A percentile compares a stretch with the other conserved stretches of the same genome.
These are phyloP conservation scores for Pachyrhynchus sulphureomaculatus DNA, from an alignment of 1,140 invertebrate species.

Conservation along the genomic window DNA sequence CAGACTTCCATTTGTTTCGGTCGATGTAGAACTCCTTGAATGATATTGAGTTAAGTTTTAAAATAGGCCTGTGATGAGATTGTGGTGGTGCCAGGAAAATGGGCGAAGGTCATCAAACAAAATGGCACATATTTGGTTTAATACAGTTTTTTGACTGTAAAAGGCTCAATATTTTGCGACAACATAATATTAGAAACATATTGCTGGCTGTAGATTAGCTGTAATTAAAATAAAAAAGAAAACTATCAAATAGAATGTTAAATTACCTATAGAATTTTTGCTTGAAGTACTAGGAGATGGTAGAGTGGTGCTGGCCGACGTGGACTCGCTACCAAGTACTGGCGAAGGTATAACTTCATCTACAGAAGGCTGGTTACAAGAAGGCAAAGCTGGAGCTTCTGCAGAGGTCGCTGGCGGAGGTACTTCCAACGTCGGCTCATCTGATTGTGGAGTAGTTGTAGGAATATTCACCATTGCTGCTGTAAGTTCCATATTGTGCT, in stretches of 20 bases:
- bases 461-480: conserved; percentile 67
- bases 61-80: no score
- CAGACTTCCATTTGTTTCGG: no score
- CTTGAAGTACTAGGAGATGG: conserved; percentile 48
- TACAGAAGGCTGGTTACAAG: conserved; percentile 41
- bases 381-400: conserved; percentile 24
- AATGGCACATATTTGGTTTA: no score
- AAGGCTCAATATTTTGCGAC: no score
- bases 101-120: no score
- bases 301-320: conserved; percentile 17
- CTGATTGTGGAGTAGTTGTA: conserved; percentile 42
- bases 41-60: no score
- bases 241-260: neutral
- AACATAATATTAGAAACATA: no score
- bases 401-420: conserved; percentile 32
- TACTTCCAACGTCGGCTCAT: conserved; percentile 40
- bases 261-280: conserved; percentile 43
- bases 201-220: no score
- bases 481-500: conserved; percentile 74
- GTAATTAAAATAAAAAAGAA: no score
- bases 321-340: conserved; percentile 9
- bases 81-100: no score
- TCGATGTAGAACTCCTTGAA: no score
- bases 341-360: conserved; percentile 31
- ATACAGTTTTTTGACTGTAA: no score